Conservation (phyloP, 2,113 vertebrate species). For the Electrona antarctica region DNA sequence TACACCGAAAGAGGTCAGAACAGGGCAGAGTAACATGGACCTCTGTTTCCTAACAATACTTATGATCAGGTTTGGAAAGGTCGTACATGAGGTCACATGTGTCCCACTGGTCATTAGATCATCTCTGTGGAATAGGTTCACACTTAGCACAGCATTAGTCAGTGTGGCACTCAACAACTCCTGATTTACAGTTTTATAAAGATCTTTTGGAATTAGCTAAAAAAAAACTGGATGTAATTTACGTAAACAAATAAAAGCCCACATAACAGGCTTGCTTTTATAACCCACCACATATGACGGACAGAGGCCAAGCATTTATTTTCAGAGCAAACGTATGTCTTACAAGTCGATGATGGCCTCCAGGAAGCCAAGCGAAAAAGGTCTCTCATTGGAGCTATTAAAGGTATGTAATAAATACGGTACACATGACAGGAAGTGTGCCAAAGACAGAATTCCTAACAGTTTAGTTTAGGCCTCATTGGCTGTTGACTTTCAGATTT, state of each 20-base stretch:
- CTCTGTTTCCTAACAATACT: slow-evolving; percentile 41
- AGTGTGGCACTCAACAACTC: slow-evolving; percentile 3
- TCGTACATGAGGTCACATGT: slow-evolving; percentile 51
- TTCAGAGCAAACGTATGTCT: slow-evolving; percentile 49
- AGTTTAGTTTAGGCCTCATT: slow-evolving; percentile 62
- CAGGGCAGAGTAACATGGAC: slow-evolving; percentile 35
- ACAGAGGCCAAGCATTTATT: slow-evolving; percentile 51
- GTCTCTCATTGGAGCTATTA: slow-evolving; percentile 60
- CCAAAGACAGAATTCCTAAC: slow-evolving; percentile 64
- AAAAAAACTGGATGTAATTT: slow-evolving; percentile 36
- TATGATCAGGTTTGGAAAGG: slow-evolving; percentile 44
- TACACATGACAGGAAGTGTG: slow-evolving; percentile 64
- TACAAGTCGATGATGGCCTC: slow-evolving; percentile 42
- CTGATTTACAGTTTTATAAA: slow-evolving; percentile 57
- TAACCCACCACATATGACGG: slow-evolving; percentile 35
- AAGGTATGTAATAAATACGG: slow-evolving; percentile 59
- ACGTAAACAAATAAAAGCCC: slow-evolving; percentile 46
- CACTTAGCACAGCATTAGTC: slow-evolving; percentile 28
- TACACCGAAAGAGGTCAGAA: slow-evolving; percentile 49
- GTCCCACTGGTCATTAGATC: slow-evolving; percentile 62
- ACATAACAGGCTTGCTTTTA: slow-evolving; percentile 40
- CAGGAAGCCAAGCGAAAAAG: slow-evolving; percentile 36
- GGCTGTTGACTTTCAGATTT: slow-evolving; percentile 80
- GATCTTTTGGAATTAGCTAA: slow-evolving; percentile 22
- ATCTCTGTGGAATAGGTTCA: slow-evolving; percentile 47